Evolutionary conservation across 2,888 invertebrate genomes (phyloP), one percentile per base, ranked within the genome.

Genomic region (Heliconius erato): DNA sequence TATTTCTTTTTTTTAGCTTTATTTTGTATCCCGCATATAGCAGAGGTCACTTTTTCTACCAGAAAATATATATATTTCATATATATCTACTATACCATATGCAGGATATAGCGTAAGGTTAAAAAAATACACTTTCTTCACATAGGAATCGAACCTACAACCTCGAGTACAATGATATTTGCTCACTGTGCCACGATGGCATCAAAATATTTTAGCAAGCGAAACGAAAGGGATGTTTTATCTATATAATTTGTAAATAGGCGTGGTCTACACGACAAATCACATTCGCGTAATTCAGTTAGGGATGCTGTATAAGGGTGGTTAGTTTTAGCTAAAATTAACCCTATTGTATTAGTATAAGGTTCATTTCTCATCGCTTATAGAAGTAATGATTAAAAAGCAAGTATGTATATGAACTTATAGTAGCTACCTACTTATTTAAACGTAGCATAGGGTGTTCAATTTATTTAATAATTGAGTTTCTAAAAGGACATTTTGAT

Each of bases 251-350:
- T 35, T 81, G 65, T 59, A 69, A 72, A 84, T 78, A 86, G 90
- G 90, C 89, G 90, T 86, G 88, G 88, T 79, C 23, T 84, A 14
- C 12, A 84, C 85, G 89, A 89, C 90, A 90, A 90, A 90, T 90
- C 89, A 88, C 86, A 87, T 85, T 84, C 84, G 71, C 69, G 80
- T 85, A 84, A 85, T 83, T 82, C 84, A 81, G 82, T 86, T 85
- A 85, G 88, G 88, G 89, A 88, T 86, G 88, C 88, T 88, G 89
- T 19, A 71, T 23, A 19, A 80, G 86, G 85, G 86, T 85, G 85
- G 74, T 26, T 28, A 7, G 3, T 3, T 72, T 40, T 12, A 11
- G 40, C 65, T 16, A 63, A 81, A 72, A 40, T 19, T 28, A 23
- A 74, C 79, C 12, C 26, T 54, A 19, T 68, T 1, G 0, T 59